These are phyloP conservation scores for Halesus radiatus DNA, from an alignment of 1,140 invertebrate species.

Conservation along the genomic window DNA sequence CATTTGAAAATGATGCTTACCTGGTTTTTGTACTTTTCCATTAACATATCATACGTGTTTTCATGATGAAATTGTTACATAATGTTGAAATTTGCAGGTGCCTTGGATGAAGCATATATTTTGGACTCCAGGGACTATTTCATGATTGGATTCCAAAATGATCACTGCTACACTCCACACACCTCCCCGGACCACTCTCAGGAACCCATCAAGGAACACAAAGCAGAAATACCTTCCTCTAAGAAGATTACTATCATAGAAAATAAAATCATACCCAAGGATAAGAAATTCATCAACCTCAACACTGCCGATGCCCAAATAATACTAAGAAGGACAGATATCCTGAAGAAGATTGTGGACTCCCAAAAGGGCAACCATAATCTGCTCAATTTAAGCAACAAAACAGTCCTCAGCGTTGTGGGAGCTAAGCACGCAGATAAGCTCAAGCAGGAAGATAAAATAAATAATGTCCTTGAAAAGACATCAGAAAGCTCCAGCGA, in stretches of 20 bases:
- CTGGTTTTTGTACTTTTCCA: too few species aligned
- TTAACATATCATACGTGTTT: too few species aligned
- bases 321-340: conserved; percentile 66
- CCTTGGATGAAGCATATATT: conserved; percentile 66
- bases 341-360: conserved; percentile 61
- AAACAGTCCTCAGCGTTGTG: neutral
- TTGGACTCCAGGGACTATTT: conserved; percentile 62
- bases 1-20: too few species aligned
- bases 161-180: conserved; percentile 78
- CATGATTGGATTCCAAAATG: conserved; percentile 72
- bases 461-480: neutral
- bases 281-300: conserved; percentile 66
- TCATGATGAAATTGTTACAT: too few species aligned
- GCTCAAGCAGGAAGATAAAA: neutral
- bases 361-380: conserved; percentile 24
- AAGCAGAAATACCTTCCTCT: neutral
- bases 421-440: neutral
- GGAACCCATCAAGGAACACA: conserved; percentile 16
- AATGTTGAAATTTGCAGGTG: conserved; percentile 60
- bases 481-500: conserved; percentile 37
- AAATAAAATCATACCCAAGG: conserved; percentile 68
- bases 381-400: neutral
- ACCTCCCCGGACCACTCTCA: conserved; percentile 62
- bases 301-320: conserved; percentile 61
- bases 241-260: conserved; percentile 70